Evolutionary conservation across 2,113 vertebrate genomes (phyloP), one percentile per base, ranked within the genome.

Genomic region (Tragelaphus imberbis): DNA sequence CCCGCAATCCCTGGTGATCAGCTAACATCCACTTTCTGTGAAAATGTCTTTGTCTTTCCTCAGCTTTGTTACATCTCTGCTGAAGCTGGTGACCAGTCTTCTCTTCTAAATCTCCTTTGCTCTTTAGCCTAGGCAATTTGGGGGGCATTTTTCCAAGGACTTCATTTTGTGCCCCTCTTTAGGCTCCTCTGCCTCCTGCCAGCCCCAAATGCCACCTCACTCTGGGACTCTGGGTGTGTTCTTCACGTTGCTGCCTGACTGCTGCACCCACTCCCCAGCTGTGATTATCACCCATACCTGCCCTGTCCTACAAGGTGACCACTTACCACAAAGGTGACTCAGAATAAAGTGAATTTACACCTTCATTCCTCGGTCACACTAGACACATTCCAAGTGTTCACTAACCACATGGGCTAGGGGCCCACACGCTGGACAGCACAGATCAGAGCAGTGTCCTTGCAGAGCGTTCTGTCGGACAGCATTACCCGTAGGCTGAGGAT

Each of bases 401-500:
- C 30, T 68, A 84, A 68, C 9, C 71, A 36, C 6, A 1, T 30
- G 44, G 17, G 53, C 75, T 55, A 30, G 28, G 11, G 49, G 79
- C 36, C 36, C 4, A 14, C 44, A 7, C 6, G 11, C 2, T 15
- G 81, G 77, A 56, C 17, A 71, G 19, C 8, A 47, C 33, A 2
- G 8, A 53, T 2, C 0, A 40, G 8, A 58, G 23, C 27, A 15
- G 13, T 33, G 25, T 23, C 47, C 15, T 1, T 25, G 15, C 33
- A 85, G 58, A 75, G 51, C 6, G 13, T 40, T 56, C 84, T 58
- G 1, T 7, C 44, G 27, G 30, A 58, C 1, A 27, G 23, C 47
- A 19, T 40, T 36, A 13, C 33, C n/a, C 28, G 0, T 4, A 16
- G 19, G 33, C 47, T 65, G 36, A 40, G n/a, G 30, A 84, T 23